Base-by-base conservation (phyloP, 2,113 vertebrate genomes). In the Ictalurus punctatus region DNA sequence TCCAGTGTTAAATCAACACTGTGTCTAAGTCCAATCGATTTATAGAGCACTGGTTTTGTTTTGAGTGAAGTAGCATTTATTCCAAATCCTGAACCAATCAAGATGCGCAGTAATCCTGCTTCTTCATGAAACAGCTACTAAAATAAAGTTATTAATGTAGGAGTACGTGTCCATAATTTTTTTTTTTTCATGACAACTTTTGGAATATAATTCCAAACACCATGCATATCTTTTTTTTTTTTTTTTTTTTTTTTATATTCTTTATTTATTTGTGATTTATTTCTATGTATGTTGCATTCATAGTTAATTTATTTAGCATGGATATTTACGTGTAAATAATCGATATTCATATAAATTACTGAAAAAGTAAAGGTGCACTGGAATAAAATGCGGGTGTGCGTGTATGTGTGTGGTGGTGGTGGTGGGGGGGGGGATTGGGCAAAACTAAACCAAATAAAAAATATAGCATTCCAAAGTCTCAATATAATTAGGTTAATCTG, bases 1-100 rank as follows among this genome's bases (percentile, higher is more conserved):
- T 9, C 10, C 8, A 59, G 54, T 82, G 80, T 82, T 82, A 59
- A 82, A 59, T 82, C 30, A 82, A 82, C 80, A 59, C 30, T 21
- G 52, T 30, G 80, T 82, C 56, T 59, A 34, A 59, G 56, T 59
- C 56, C 80, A 37, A 30, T 12, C 23, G 54, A 23, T 59, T 59
- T 37, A 82, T 37, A 37, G 52, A 81, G 80, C 80, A 59, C 56
- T 37, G 19, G 40, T 81, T 30, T 30, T 81, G 79, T 81, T 58
- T 34, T 2, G 27, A 8, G 78, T 56, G 6, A 80, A 80, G 48
- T 7, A 27, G 6, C 27, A 17, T 78, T 79, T 6, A 79, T 12
- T n/a, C 76, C 23, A 27, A 27, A 52, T 52, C 44, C 78, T 19
- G 7, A n/a, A 80, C 2, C 27, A n/a, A n/a, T 78, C 74, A 27